phyloP scores from a whole-genome alignment of 2,888 invertebrate genomes.

The Drosophila subsilvestris region DNA sequence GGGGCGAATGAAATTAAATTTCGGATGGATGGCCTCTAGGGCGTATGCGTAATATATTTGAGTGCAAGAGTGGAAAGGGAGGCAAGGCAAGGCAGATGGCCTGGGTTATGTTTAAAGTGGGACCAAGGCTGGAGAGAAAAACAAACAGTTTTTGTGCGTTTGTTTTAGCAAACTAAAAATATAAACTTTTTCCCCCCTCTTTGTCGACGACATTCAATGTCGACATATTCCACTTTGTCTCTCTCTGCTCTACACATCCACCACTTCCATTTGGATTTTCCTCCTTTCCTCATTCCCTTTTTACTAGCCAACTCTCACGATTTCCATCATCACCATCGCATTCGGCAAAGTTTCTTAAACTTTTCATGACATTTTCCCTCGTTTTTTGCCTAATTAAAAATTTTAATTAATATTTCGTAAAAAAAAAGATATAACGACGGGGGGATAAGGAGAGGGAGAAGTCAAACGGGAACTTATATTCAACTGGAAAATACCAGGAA shows the following conservation, averaged over 20 bases:
- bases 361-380: constrained; percentile 23
- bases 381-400: constrained; percentile 37
- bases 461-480: not conserved
- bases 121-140: not conserved
- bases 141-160: constrained; percentile 6
- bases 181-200: constrained; percentile 4
- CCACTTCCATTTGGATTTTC: constrained; percentile 5
- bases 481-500: constrained; percentile 29
- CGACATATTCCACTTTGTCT: constrained; percentile 26
- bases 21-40: constrained; percentile 40
- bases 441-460: not conserved
- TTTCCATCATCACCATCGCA: not conserved
- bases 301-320: no score
- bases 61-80: constrained; percentile 5
- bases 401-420: constrained; percentile 37
- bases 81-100: no score
- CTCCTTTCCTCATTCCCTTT: not conserved
- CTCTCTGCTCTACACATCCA: not conserved
- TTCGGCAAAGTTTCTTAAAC: constrained; percentile 32
- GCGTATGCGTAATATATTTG: constrained; percentile 46
- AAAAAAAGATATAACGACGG: constrained; percentile 1
- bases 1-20: constrained; percentile 45
- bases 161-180: constrained; percentile 36
- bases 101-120: no score
- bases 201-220: constrained; percentile 10